These are phyloP conservation scores for Lerema accius DNA, from an alignment of 1,140 invertebrate species.

Conservation along the genomic window DNA sequence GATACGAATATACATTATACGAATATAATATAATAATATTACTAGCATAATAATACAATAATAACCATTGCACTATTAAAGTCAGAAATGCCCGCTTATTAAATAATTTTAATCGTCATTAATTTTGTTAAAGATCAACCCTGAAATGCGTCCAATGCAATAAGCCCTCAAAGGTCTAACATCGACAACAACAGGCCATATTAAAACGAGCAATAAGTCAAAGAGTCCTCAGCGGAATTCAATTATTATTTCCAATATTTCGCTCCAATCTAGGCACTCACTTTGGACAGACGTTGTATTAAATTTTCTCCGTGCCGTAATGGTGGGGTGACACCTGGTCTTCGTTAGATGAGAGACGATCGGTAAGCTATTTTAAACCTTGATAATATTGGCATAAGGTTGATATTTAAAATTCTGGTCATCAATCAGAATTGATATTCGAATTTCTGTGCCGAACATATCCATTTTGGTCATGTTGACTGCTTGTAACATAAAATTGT, in stretches of 20 bases:
- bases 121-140: no score
- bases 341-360: not conserved
- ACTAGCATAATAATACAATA: no score
- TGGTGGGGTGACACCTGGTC: not conserved
- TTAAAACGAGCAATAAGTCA: constrained; percentile 40
- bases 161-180: no score
- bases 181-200: no score
- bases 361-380: not conserved
- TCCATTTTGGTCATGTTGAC: not conserved
- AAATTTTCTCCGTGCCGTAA: constrained; percentile 41
- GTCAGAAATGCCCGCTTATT: no score
- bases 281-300: constrained; percentile 50
- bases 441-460: not conserved
- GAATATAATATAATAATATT: no score
- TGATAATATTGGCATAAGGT: not conserved
- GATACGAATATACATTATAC: no score
- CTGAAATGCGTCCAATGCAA: no score
- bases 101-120: no score
- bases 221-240: constrained; percentile 44
- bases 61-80: no score
- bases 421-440: not conserved
- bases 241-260: constrained; percentile 61
- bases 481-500: not conserved
- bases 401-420: not conserved
- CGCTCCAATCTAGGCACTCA: constrained; percentile 48